These are phyloP conservation scores for Petrocephalus microphthalmus DNA, from an alignment of 2,113 vertebrate species.

Conservation along the genomic window DNA sequence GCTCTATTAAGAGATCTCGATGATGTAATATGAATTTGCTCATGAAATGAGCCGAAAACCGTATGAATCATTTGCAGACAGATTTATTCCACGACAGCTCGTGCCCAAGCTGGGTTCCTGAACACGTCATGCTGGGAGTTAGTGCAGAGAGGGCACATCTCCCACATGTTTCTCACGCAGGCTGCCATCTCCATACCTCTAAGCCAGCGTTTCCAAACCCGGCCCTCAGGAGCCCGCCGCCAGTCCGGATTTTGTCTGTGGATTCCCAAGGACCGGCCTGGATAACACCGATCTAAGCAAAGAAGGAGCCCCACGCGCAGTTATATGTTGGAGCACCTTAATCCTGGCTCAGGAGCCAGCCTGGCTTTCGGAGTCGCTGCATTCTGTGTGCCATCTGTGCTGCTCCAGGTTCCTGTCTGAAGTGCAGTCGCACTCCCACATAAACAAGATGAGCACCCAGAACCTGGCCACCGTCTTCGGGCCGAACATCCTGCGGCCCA, in stretches of 20 bases:
- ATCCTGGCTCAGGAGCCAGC: neutral
- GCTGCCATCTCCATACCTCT: neutral
- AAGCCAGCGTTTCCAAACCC: neutral
- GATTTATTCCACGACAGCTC: neutral
- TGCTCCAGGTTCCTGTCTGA: slow-evolving; percentile 60
- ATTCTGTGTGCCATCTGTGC: neutral
- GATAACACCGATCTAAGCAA: neutral
- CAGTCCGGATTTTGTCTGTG: neutral
- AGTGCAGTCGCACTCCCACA: slow-evolving; percentile 60
- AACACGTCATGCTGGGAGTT: neutral
- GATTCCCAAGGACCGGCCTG: neutral
- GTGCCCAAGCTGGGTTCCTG: neutral
- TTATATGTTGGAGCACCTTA: neutral
- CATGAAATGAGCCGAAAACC: neutral
- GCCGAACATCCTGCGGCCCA: slow-evolving; percentile 69
- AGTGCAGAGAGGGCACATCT: neutral
- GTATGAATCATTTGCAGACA: neutral
- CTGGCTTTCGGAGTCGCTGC: neutral
- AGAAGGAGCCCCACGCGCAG: neutral
- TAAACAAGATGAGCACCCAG: slow-evolving; percentile 66
- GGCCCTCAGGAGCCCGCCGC: neutral
- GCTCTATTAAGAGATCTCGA: neutral
- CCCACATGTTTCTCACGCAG: neutral
- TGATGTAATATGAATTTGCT: neutral
- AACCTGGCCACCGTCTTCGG: slow-evolving; percentile 70